Base-by-base conservation (phyloP, 2,113 vertebrate species). In the Spea multiplicata region DNA sequence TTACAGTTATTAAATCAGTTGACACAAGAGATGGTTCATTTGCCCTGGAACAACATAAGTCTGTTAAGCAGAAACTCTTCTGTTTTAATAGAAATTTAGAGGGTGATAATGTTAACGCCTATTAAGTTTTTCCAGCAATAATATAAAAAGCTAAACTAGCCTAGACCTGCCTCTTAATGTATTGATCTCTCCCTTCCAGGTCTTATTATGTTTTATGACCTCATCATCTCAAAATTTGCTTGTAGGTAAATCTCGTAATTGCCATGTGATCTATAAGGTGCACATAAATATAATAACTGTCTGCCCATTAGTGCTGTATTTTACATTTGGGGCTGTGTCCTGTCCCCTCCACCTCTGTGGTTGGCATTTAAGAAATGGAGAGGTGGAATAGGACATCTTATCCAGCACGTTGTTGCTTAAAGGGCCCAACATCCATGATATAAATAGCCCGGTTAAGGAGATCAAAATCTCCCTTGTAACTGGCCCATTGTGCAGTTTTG, bases 1-100 rank as follows among this genome's bases (percentile, higher is more conserved):
- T 44, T 70, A 75, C 81, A 82, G 76, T 85, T 87, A 85, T 83
- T 88, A 86, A 86, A 84, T 8, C 81, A 53, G 65, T 76, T 85
- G 84, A 86, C 81, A 87, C 81, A 78, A 83, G 6, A 82, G 71
- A 79, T 82, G 68, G 65, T 76, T 69, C 66, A 76, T 59, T 76
- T 76, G n/a, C 46, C 48, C 57, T 68, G 52, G 65, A 85, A 77
- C 13, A 69, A 88, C 65, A 86, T 87, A 81, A 87, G 46, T 85
- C 69, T 81, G 3, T 84, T 84, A 83, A 65, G 82, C 83, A 73
- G 84, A 76, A 67, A 61, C 57, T 83, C 68, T 88, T 17, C 66
- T 84, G 73, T 78, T 82, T 50, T 76, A 83, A 59, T 79, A 84
- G 83, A 69, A 44, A 67, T 83, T 86, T 87, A 81, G 84, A 46